Conservation (phyloP, 2,797 vertebrate genomes). For the Gymnodraco acuticeps region DNA sequence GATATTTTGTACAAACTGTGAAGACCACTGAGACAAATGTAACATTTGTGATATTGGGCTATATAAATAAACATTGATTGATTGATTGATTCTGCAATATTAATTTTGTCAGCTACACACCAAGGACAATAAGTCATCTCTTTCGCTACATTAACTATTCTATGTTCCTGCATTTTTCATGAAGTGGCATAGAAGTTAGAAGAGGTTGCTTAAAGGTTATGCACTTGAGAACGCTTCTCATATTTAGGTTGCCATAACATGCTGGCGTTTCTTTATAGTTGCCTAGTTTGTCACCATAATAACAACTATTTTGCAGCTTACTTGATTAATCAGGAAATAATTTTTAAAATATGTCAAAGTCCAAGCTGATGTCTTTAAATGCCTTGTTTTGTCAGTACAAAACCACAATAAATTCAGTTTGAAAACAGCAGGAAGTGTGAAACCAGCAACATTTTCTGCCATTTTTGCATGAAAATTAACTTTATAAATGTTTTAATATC, state of each 20-base stretch:
- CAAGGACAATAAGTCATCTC: conserved; percentile 22
- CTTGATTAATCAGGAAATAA: no score
- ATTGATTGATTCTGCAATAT: no score
- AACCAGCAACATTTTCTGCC: no score
- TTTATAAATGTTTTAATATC: no score
- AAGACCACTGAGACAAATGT: no score
- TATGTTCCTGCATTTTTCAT: conserved; percentile 16
- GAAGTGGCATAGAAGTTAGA: neutral
- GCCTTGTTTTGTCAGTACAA: neutral
- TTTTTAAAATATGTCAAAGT: neutral
- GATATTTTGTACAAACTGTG: no score
- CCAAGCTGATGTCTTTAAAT: neutral
- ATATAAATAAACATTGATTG: no score
- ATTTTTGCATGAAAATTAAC: no score
- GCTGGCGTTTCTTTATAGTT: no score
- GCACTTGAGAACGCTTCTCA: neutral
- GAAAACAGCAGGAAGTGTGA: neutral
- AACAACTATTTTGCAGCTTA: no score
- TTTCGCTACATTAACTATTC: conserved; percentile 15
- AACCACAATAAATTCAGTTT: neutral
- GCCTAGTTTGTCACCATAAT: no score
- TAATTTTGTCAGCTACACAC: conserved; percentile 18
- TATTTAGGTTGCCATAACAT: neutral
- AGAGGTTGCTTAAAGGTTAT: conserved; percentile 2
- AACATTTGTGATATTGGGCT: no score